These are phyloP conservation scores for Notocelia uddmanniana DNA, from an alignment of 2,888 invertebrate genomes.

Conservation along the genomic window DNA sequence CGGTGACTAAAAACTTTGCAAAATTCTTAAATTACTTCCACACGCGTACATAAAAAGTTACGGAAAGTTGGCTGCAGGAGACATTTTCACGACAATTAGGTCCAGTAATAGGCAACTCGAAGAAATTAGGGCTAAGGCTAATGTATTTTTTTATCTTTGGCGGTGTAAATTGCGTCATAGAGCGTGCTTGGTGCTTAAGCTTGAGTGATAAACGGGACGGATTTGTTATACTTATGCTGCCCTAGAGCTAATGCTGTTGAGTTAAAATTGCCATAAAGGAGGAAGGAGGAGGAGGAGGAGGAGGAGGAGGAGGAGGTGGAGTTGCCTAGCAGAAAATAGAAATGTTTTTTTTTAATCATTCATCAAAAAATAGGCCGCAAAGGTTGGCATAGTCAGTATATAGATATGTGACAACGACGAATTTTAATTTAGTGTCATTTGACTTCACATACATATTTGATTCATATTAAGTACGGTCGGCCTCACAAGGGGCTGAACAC, in stretches of 20 bases:
- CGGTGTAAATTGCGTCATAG: slow-evolving; percentile 34
- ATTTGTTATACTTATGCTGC: slow-evolving; percentile 19
- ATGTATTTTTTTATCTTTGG: slow-evolving; percentile 19
- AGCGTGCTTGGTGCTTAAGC: slow-evolving; percentile 8
- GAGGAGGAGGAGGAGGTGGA: no score
- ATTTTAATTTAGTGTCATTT: no score
- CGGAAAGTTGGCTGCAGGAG: not conserved
- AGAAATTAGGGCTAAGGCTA: slow-evolving; percentile 3
- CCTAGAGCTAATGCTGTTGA: not conserved
- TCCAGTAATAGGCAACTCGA: not conserved
- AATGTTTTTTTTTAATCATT: no score
- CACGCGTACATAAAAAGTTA: not conserved
- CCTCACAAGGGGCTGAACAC: no score
- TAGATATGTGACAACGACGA: no score
- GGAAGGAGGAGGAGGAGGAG: no score
- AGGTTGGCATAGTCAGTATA: no score
- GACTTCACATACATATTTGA: no score
- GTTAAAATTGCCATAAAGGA: no score
- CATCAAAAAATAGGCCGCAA: no score
- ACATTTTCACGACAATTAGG: slow-evolving; percentile 27
- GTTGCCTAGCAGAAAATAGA: no score
- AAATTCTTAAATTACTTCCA: not conserved
- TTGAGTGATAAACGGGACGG: slow-evolving; percentile 33
- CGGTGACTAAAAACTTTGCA: not conserved
- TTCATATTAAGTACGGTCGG: no score